These are phyloP conservation scores for Cryptoprocta ferox DNA, from an alignment of 2,797 vertebrate species.

Conservation along the genomic window DNA sequence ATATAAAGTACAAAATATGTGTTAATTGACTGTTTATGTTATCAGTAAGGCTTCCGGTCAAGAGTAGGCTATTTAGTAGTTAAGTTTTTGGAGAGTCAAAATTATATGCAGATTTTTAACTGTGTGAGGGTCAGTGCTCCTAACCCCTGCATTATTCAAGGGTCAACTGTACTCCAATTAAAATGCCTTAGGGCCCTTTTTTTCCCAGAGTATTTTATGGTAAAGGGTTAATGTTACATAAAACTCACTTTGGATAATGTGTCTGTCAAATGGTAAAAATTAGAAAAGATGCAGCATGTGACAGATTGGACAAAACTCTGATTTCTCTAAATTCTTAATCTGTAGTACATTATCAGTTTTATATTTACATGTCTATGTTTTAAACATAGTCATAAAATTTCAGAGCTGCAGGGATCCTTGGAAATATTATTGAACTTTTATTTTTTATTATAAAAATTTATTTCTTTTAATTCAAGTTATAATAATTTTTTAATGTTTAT, in stretches of 20 bases:
- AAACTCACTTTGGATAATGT: background rate
- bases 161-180: background rate
- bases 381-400: background rate
- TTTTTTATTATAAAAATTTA: too few species aligned
- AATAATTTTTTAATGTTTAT: too few species aligned
- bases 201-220: background rate
- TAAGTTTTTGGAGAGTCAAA: background rate
- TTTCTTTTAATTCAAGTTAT: too few species aligned
- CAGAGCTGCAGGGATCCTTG: background rate
- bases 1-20: background rate
- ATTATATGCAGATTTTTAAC: background rate
- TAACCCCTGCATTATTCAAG: background rate
- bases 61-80: background rate
- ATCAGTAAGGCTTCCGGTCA: background rate
- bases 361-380: background rate
- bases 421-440: background rate
- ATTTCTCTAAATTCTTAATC: background rate
- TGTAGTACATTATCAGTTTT: background rate
- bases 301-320: background rate
- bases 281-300: background rate
- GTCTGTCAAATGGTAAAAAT: background rate
- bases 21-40: background rate
- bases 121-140: background rate
- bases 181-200: background rate
- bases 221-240: background rate